Conservation (phyloP, 2,888 invertebrate species). For the Amiota communis region DNA sequence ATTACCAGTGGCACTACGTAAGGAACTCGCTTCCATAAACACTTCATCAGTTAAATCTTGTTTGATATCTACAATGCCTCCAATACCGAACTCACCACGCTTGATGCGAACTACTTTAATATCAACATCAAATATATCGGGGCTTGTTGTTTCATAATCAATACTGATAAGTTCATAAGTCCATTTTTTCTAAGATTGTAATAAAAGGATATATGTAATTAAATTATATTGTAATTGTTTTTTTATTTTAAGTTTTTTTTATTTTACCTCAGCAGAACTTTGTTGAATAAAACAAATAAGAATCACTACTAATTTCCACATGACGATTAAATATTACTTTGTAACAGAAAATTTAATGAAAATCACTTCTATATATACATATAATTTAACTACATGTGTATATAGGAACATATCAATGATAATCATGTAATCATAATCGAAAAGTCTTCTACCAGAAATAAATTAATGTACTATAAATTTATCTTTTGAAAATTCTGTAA, state of each 20-base stretch:
- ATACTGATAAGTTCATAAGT: slow-evolving; percentile 11
- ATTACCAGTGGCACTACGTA: slow-evolving; percentile 15
- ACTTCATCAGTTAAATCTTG: slow-evolving; percentile 2
- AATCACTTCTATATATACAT: not conserved
- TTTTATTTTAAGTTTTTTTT: not conserved
- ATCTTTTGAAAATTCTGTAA: too few relatives aligned
- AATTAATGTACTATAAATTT: too few relatives aligned
- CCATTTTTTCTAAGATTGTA: slow-evolving; percentile 15
- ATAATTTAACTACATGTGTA: too few relatives aligned
- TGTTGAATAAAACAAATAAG: not conserved
- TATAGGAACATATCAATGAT: too few relatives aligned
- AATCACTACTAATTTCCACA: slow-evolving; percentile 4
- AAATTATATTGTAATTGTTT: not conserved
- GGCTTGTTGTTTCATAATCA: not conserved
- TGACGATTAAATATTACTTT: not conserved
- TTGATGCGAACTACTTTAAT: slow-evolving; percentile 12
- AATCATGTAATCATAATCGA: too few relatives aligned
- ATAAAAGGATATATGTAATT: not conserved
- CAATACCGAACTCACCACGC: not conserved
- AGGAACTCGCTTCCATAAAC: not conserved
- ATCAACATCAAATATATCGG: not conserved
- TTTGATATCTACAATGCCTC: not conserved
- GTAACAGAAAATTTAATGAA: not conserved
- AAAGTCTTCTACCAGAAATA: too few relatives aligned
- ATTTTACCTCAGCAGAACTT: not conserved